These are phyloP conservation scores for Lagenorhynchus albirostris DNA, from an alignment of 2,113 vertebrate genomes.

Conservation along the genomic window DNA sequence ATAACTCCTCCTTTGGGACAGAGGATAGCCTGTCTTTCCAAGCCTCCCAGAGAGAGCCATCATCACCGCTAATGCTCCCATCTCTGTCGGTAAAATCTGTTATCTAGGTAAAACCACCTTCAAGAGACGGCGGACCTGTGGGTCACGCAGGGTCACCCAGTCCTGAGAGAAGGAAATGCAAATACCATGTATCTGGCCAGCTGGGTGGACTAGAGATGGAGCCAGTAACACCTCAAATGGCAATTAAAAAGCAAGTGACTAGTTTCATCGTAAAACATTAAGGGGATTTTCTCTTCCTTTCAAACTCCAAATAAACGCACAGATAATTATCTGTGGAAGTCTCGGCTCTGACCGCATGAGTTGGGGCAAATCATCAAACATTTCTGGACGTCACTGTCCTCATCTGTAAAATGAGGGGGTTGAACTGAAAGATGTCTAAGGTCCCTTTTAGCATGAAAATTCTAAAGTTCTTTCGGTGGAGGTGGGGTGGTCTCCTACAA, in stretches of 20 bases:
- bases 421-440: background rate
- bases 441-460: background rate
- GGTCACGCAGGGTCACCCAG: accelerated
- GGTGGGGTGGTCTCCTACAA: background rate
- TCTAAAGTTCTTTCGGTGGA: background rate
- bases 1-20: background rate
- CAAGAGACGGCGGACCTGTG: background rate
- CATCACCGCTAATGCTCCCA: background rate
- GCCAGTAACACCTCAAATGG: background rate
- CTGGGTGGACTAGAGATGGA: background rate
- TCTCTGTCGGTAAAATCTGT: background rate
- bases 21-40: background rate
- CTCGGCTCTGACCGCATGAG: background rate
- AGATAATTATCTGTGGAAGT: background rate
- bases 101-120: background rate
- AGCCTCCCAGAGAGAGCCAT: background rate
- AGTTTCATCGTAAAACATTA: background rate
- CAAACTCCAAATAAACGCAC: background rate
- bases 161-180: background rate
- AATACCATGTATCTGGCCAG: background rate
- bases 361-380: background rate
- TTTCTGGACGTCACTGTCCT: background rate
- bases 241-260: background rate
- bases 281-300: background rate
- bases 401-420: background rate